Percentiles rank a stretch among this genome's conserved stretches.
phyloP scores from a whole-genome alignment of 2,797 vertebrate species.

The Xyrichtys novacula region DNA sequence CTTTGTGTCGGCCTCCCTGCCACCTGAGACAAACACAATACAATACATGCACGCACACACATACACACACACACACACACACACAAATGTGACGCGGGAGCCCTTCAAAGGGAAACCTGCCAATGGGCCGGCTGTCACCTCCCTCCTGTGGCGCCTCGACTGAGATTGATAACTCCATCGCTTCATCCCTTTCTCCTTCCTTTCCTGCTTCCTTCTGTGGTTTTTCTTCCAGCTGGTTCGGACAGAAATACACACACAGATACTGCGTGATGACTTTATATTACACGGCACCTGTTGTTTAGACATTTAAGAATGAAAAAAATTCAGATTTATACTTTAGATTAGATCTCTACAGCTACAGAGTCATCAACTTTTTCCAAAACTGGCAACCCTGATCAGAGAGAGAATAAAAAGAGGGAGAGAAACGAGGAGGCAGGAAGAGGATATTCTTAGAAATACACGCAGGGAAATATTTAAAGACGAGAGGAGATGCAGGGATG shows the following conservation, averaged over 20 bases:
- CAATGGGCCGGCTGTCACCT: constrained; percentile 77
- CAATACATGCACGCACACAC: constrained; percentile 38
- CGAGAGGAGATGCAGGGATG: neutral
- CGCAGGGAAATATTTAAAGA: neutral
- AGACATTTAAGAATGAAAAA: constrained; percentile 1
- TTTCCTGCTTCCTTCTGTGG: constrained; percentile 20
- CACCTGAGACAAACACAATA: constrained; percentile 81
- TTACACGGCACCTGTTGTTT: neutral
- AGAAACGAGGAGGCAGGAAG: constrained; percentile 10
- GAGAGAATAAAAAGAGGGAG: neutral
- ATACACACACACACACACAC: constrained; percentile 36
- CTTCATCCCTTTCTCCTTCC: constrained; percentile 45
- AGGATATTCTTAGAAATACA: constrained; percentile 45
- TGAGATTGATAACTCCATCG: constrained; percentile 80
- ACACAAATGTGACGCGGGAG: constrained; percentile 59
- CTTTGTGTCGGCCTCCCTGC: constrained; percentile 78
- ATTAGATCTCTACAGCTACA: too few species aligned
- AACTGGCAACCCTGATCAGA: too few species aligned
- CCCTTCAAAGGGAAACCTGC: constrained; percentile 76
- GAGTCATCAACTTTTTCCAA: too few species aligned
- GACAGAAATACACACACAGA: constrained; percentile 19
- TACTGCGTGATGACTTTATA: neutral
- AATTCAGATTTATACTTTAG: too few species aligned
- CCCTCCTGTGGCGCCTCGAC: constrained; percentile 71
- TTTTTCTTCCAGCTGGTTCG: constrained; percentile 53